A percentile compares a stretch with the other conserved stretches of the same genome.
phyloP scores from a whole-genome alignment of 2,888 invertebrate species.

The Ischnus inquisitorius region DNA sequence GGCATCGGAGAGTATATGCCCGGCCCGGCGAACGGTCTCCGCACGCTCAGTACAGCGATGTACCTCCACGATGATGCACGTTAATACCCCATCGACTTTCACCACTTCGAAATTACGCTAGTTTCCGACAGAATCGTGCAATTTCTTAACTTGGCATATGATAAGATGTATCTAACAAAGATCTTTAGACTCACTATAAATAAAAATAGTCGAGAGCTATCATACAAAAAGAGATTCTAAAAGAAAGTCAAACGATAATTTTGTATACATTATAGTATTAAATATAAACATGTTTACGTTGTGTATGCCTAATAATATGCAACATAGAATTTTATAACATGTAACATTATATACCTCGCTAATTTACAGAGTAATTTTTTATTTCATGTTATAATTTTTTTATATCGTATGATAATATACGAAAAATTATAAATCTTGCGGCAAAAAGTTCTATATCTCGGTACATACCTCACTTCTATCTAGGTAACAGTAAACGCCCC shows the following conservation, averaged over 20 bases:
- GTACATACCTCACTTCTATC: not conserved
- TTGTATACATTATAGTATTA: too few relatives aligned
- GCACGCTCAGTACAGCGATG: conserved; percentile 26
- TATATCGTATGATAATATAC: too few relatives aligned
- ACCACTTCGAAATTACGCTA: conserved; percentile 76
- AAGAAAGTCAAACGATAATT: too few relatives aligned
- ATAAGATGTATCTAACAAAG: not conserved
- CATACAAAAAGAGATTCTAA: not conserved
- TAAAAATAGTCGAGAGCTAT: not conserved
- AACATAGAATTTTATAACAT: too few relatives aligned
- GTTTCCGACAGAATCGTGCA: conserved; percentile 58
- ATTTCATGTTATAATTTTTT: too few relatives aligned
- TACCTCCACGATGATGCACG: conserved; percentile 29
- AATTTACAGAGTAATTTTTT: too few relatives aligned
- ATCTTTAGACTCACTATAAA: not conserved
- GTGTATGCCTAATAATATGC: too few relatives aligned
- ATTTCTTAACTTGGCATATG: conserved; percentile 4
- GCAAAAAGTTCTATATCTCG: too few relatives aligned
- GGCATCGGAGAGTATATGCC: not conserved
- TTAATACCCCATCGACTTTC: conserved; percentile 75
- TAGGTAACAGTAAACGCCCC: not conserved
- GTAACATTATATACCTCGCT: too few relatives aligned
- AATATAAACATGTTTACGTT: too few relatives aligned
- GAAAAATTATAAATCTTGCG: too few relatives aligned
- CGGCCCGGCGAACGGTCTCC: not conserved